Conservation (phyloP, 2,113 vertebrate species). For the Peromyscus leucopus region DNA sequence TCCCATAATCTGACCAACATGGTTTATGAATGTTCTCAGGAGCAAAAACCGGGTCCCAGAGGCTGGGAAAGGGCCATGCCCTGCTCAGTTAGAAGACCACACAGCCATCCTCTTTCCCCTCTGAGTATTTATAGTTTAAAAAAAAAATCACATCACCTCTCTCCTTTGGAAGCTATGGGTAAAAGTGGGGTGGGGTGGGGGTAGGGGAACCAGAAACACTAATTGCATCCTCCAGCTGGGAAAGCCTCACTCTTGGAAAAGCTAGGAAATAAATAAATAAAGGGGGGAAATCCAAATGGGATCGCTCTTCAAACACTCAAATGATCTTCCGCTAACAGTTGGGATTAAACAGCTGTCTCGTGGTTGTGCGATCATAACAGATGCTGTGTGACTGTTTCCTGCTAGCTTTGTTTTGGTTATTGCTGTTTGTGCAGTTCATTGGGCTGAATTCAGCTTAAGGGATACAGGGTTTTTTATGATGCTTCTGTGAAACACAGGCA, state of each 20-base stretch:
- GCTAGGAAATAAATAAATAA: conserved; percentile 91
- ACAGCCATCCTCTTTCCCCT: conserved; percentile 81
- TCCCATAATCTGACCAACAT: conserved; percentile 86
- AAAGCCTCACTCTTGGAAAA: conserved; percentile 85
- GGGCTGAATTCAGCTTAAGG: conserved; percentile 91
- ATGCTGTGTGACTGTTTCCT: conserved; percentile 92
- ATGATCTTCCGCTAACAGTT: conserved; percentile 97
- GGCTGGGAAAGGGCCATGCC: conserved; percentile 81
- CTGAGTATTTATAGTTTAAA: conserved; percentile 63
- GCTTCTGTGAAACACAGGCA: conserved; percentile 85
- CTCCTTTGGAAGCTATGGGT: conserved; percentile 82
- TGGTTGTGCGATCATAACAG: conserved; percentile 95
- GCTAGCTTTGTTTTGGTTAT: conserved; percentile 92
- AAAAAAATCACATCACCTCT: conserved; percentile 71
- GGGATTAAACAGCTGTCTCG: conserved; percentile 97
- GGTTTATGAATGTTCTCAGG: conserved; percentile 86
- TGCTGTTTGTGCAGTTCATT: conserved; percentile 93
- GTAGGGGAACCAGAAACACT: conserved; percentile 80
- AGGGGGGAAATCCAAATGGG: conserved; percentile 91
- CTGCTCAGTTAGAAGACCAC: conserved; percentile 85
- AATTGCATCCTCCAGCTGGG: conserved; percentile 84
- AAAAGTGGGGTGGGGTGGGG: conserved; percentile 77
- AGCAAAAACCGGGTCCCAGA: conserved; percentile 81
- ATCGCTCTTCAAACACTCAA: conserved; percentile 95
- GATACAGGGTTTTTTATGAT: conserved; percentile 85